phyloP scores from a whole-genome alignment of 30 jellyfish, hydroid and myxozoan species.

The Pelagia noctiluca region DNA sequence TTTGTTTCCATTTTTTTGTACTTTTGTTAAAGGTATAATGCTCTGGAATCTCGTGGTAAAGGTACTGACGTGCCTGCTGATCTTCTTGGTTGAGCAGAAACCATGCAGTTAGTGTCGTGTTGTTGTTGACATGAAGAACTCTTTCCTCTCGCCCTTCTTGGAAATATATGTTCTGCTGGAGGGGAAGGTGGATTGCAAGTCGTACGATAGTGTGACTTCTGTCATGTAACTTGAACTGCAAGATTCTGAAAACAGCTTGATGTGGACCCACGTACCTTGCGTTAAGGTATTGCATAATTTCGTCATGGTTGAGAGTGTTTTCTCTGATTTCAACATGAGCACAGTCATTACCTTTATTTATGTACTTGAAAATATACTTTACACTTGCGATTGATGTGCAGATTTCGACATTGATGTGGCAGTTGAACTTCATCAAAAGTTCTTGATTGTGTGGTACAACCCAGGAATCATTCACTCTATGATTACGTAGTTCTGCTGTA shows the following conservation, averaged over 20 bases:
- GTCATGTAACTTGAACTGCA: conserved; percentile 52
- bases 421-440: conserved; percentile 44
- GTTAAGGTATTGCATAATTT: conserved; percentile 33
- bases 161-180: conserved; percentile 27
- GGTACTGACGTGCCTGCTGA: conserved; percentile 44
- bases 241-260: conserved; percentile 48
- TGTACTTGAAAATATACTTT: conserved; percentile 71
- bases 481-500: no score
- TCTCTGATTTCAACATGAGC: conserved; percentile 19
- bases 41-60: conserved; percentile 74
- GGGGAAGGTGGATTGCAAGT: conserved; percentile 52
- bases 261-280: conserved; percentile 64
- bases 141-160: conserved; percentile 63
- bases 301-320: conserved; percentile 58
- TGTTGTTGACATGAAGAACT: conserved; percentile 43
- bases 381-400: conserved; percentile 62
- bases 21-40: conserved; percentile 34
- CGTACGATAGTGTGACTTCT: conserved; percentile 34
- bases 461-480: no score
- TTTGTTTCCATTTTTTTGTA: conserved; percentile 21
- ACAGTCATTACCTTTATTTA: conserved; percentile 72
- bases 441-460: no score
- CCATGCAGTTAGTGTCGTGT: conserved; percentile 66
- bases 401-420: conserved; percentile 77
- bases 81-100: conserved; percentile 49